Conservation (phyloP, 1,140 invertebrate species). For the Brachionus koreanus region DNA sequence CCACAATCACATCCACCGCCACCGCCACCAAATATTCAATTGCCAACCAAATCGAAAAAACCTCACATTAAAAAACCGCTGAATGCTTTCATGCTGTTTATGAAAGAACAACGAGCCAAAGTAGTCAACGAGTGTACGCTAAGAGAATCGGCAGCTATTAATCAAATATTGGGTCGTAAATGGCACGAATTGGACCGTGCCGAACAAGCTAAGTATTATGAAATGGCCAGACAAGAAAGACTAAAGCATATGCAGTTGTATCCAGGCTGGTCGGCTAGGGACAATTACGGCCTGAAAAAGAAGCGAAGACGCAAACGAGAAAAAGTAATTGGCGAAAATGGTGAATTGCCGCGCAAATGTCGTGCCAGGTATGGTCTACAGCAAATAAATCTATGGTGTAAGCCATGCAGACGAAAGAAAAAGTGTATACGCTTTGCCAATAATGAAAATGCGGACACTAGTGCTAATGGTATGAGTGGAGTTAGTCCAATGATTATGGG, state of each 20-base stretch:
- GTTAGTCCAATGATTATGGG: constrained; percentile 23
- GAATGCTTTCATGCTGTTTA: constrained; percentile 99
- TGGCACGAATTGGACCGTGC: constrained; percentile 97
- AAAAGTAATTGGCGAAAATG: constrained; percentile 44
- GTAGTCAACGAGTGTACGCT: constrained; percentile 95
- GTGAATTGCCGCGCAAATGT: constrained; percentile 71
- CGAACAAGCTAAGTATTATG: constrained; percentile 99
- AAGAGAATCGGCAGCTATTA: constrained; percentile 97
- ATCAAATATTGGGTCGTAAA: constrained; percentile 95
- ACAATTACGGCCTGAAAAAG: constrained; percentile 96
- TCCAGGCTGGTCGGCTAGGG: constrained; percentile 96
- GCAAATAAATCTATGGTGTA: constrained; percentile 97
- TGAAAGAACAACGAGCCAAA: constrained; percentile 98
- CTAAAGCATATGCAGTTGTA: constrained; percentile 97
- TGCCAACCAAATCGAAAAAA: constrained; percentile 66
- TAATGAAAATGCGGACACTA: neutral
- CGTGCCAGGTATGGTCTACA: constrained; percentile 94
- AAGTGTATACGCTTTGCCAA: constrained; percentile 40
- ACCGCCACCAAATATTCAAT: constrained; percentile 4
- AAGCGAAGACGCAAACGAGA: constrained; percentile 86
- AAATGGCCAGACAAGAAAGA: constrained; percentile 95
- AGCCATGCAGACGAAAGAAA: constrained; percentile 71
- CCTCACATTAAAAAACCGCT: constrained; percentile 96
- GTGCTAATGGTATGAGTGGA: neutral
- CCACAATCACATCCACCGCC: no score